Percentiles rank a stretch among this genome's conserved stretches.
Evolutionary conservation across 2,113 vertebrate species (phyloP).

Genomic region (Ptyas mucosa): DNA sequence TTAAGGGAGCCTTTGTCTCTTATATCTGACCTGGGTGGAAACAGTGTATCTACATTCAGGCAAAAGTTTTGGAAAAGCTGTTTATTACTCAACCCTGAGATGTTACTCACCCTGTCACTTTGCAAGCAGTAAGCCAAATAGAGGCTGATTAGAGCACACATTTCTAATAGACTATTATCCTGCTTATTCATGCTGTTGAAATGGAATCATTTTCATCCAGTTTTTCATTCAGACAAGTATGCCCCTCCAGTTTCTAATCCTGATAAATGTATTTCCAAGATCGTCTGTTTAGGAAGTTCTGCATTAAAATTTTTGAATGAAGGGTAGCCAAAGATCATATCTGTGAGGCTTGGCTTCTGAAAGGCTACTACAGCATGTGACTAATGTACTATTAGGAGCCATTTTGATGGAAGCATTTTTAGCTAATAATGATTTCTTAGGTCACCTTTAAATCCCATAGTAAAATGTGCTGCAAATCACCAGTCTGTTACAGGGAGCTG

Average conservation of each 20-base stretch:
- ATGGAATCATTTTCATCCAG: background rate
- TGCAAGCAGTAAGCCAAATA: background rate
- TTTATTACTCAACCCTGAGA: background rate
- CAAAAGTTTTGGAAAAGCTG: background rate
- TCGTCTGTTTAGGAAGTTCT: background rate
- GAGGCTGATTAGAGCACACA: background rate
- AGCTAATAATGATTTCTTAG: background rate
- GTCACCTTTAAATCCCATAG: background rate
- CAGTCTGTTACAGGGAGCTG: background rate
- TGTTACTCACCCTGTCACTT: background rate
- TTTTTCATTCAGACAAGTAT: background rate
- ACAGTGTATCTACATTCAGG: background rate
- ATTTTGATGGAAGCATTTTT: background rate
- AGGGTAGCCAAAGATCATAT: background rate
- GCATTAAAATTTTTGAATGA: background rate
- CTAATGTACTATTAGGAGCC: background rate
- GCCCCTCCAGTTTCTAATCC: background rate
- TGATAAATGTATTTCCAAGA: background rate
- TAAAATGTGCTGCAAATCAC: background rate
- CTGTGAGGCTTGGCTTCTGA: background rate
- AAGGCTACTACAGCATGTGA: background rate
- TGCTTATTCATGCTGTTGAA: background rate
- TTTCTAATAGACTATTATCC: background rate
- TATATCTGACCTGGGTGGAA: background rate
- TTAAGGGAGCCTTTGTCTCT: background rate